Evolutionary conservation across 2,797 vertebrate genomes (phyloP).

Genomic region (Halcyon chelicuti): DNA sequence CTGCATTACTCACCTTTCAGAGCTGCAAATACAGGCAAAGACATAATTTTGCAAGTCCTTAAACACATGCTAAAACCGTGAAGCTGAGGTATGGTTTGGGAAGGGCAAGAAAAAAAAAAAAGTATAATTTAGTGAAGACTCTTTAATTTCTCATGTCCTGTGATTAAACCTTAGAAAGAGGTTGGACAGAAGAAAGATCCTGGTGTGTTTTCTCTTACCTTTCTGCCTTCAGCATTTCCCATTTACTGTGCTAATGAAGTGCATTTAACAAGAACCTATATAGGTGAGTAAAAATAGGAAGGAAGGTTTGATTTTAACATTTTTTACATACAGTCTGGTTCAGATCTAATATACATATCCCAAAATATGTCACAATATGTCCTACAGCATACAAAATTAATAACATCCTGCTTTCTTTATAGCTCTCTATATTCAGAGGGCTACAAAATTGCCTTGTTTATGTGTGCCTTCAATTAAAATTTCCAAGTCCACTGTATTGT

Average conservation of each 20-base stretch:
- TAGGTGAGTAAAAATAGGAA: background rate
- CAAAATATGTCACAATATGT: background rate
- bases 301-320: background rate
- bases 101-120: background rate
- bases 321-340: background rate
- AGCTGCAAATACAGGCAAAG: background rate
- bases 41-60: background rate
- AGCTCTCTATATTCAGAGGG: background rate
- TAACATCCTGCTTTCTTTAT: background rate
- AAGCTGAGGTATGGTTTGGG: background rate
- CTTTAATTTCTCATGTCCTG: background rate
- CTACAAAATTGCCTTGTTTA: background rate
- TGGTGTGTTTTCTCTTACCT: background rate
- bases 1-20: background rate
- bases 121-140: background rate
- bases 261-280: background rate
- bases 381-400: background rate
- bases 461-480: background rate
- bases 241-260: background rate
- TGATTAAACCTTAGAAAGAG: background rate
- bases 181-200: background rate
- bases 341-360: background rate
- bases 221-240: background rate
- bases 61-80: background rate
- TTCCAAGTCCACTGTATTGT: background rate